Percentiles rank a stretch among this genome's conserved stretches.
These are phyloP conservation scores for Notamacropus eugenii DNA, from an alignment of 2,797 vertebrate genomes.

Conservation along the genomic window DNA sequence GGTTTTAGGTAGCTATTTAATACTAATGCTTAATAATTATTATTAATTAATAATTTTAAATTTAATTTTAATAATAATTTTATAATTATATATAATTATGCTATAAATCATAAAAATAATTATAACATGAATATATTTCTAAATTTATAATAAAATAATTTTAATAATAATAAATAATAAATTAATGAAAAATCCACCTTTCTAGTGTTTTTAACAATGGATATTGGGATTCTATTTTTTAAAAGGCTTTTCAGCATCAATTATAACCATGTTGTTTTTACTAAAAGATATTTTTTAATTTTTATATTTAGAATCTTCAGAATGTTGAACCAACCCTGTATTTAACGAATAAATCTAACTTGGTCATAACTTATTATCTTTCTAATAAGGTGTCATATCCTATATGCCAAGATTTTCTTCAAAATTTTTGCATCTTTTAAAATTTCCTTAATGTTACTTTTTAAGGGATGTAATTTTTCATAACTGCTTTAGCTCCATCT, in stretches of 20 bases:
- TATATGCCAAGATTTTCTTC: neutral
- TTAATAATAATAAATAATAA: too few relatives aligned
- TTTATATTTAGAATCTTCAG: neutral
- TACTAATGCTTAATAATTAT: too few relatives aligned
- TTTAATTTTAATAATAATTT: too few relatives aligned
- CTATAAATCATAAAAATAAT: too few relatives aligned
- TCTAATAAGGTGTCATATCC: neutral
- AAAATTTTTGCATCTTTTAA: neutral
- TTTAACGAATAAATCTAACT: neutral
- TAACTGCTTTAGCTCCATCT: constrained; percentile 19
- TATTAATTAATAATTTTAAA: too few relatives aligned
- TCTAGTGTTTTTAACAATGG: neutral
- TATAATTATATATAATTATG: too few relatives aligned
- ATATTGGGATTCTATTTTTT: neutral
- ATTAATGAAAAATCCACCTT: too few relatives aligned
- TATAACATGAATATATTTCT: too few relatives aligned
- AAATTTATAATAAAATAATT: too few relatives aligned
- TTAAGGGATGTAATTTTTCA: constrained; percentile 44
- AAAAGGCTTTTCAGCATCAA: neutral
- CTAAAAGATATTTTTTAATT: neutral
- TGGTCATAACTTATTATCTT: neutral
- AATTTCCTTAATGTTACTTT: neutral
- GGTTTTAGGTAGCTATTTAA: neutral
- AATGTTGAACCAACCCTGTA: neutral
- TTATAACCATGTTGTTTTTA: neutral